Conservation (phyloP, 1,140 invertebrate genomes). For the Drosophila baimaii region DNA sequence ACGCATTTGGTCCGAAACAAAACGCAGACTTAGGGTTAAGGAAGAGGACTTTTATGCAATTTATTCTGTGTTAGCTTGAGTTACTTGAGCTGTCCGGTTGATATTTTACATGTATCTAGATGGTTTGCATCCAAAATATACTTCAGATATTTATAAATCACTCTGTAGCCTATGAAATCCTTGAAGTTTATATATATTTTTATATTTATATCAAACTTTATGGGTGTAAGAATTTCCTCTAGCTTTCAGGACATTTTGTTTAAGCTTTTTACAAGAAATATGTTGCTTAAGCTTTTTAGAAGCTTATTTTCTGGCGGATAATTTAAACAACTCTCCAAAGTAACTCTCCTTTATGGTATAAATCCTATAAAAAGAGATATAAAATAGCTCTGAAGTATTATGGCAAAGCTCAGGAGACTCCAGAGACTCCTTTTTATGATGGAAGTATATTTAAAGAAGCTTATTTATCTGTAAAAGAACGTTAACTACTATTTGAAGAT, state of each 20-base stretch:
- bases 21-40: not conserved
- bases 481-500: not conserved
- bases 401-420: not conserved
- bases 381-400: not conserved
- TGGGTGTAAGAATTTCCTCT: not conserved
- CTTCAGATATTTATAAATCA: not conserved
- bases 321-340: not conserved
- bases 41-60: not conserved
- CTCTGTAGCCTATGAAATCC: not conserved
- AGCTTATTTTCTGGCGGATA: slow-evolving; percentile 21
- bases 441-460: not conserved
- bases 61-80: too few relatives aligned
- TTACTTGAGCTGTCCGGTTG: too few relatives aligned
- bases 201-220: not conserved
- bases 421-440: not conserved
- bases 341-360: not conserved
- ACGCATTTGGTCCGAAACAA: not conserved
- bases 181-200: not conserved
- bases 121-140: not conserved
- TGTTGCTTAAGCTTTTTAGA: not conserved
- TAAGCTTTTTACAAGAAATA: not conserved
- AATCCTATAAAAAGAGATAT: not conserved
- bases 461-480: not conserved
- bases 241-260: not conserved
- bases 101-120: not conserved